phyloP scores from a whole-genome alignment of 1,140 invertebrate species.

The Thalassaphorura encarpata region DNA sequence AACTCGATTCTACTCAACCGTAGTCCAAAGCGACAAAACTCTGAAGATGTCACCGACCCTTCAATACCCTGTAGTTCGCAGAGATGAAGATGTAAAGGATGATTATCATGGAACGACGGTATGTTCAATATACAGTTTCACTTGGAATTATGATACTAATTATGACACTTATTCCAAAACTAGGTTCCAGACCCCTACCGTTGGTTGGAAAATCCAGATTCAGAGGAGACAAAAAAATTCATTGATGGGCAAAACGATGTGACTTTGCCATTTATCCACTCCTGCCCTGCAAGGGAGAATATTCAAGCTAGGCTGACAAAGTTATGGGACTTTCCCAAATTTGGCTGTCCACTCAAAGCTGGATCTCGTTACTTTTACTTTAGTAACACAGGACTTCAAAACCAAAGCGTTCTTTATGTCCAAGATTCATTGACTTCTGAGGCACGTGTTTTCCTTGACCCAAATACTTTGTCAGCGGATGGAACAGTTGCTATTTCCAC shows the following conservation, averaged over 20 bases:
- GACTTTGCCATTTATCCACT: slow-evolving; percentile 71
- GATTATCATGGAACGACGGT: slow-evolving; percentile 75
- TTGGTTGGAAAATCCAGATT: slow-evolving; percentile 93
- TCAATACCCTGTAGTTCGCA: slow-evolving; percentile 60
- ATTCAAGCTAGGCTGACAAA: slow-evolving; percentile 70
- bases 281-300: slow-evolving; percentile 58
- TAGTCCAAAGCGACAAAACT: not conserved
- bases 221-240: slow-evolving; percentile 81
- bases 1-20: not conserved
- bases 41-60: slow-evolving; percentile 34
- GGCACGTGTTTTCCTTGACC: slow-evolving; percentile 84
- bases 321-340: slow-evolving; percentile 94
- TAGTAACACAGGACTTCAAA: slow-evolving; percentile 91
- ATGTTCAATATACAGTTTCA: slow-evolving; percentile 17
- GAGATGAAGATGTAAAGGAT: slow-evolving; percentile 68
- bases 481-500: slow-evolving; percentile 67
- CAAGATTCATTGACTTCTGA: slow-evolving; percentile 71
- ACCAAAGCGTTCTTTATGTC: slow-evolving; percentile 91
- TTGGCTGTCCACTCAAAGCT: slow-evolving; percentile 69
- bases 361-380: slow-evolving; percentile 86
- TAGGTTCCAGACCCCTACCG: slow-evolving; percentile 87
- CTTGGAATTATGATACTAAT: not conserved
- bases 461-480: slow-evolving; percentile 71
- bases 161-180: not conserved
- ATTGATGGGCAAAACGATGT: slow-evolving; percentile 86